Percentiles rank a stretch among this genome's conserved stretches.
Conservation (phyloP, 2,888 invertebrate species). For the Himalopsyche japonica region DNA sequence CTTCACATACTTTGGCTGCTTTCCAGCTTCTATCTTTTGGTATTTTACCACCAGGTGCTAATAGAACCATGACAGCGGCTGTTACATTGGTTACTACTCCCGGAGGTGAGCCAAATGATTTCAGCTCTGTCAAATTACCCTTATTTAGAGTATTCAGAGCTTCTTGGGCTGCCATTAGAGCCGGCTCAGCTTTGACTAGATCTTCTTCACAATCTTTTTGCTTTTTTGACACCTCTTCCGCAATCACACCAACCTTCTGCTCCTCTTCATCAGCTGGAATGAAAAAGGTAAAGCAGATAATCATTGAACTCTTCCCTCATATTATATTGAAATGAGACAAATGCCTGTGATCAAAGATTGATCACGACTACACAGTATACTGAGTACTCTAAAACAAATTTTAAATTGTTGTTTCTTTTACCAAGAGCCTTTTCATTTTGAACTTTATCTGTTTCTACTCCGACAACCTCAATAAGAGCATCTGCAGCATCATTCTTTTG, state of each 20-base stretch:
- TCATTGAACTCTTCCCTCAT: neutral
- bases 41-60: conserved; percentile 86
- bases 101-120: conserved; percentile 95
- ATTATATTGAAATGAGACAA: too few relatives aligned
- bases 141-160: conserved; percentile 95
- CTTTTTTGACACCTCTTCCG: conserved; percentile 90
- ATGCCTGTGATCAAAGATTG: too few relatives aligned
- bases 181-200: conserved; percentile 94
- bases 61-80: conserved; percentile 91
- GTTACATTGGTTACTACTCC: conserved; percentile 92
- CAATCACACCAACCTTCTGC: conserved; percentile 90
- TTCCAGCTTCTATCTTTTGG: conserved; percentile 98
- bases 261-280: conserved; percentile 87
- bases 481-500: conserved; percentile 97
- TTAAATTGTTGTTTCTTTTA: conserved; percentile 43
- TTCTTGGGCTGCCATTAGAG: conserved; percentile 88
- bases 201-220: conserved; percentile 93
- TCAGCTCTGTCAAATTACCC: conserved; percentile 92
- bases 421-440: conserved; percentile 85
- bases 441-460: conserved; percentile 93
- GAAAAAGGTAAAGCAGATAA: neutral
- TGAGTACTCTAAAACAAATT: too few relatives aligned
- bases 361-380: too few relatives aligned
- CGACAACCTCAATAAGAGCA: conserved; percentile 89
- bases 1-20: conserved; percentile 72